These are phyloP conservation scores for Neodontobutis hainanensis DNA, from an alignment of 2,113 vertebrate species.

Conservation along the genomic window DNA sequence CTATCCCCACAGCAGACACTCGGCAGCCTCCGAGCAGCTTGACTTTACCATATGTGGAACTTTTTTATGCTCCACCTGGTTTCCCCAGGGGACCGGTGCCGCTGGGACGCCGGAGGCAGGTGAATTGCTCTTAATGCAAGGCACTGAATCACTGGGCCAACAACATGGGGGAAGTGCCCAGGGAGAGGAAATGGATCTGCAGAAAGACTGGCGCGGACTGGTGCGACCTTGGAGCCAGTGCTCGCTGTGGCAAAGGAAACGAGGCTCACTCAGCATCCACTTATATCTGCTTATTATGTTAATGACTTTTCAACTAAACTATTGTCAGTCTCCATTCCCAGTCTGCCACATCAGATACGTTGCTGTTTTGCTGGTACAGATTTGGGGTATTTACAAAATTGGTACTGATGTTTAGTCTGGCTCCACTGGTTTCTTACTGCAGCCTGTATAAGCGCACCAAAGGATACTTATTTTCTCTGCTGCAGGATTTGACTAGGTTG, in stretches of 20 bases:
- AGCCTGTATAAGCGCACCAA: neutral
- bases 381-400: too few relatives aligned
- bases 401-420: neutral
- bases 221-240: conserved; percentile 92
- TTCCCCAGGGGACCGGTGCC: conserved; percentile 90
- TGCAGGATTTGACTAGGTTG: neutral
- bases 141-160: conserved; percentile 99
- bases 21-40: conserved; percentile 98
- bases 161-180: conserved; percentile 94
- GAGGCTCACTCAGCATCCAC: conserved; percentile 55
- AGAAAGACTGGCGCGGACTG: conserved; percentile 92
- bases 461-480: too few relatives aligned
- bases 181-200: conserved; percentile 97
- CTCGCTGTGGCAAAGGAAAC: conserved; percentile 83
- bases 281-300: neutral
- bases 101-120: conserved; percentile 97
- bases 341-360: neutral
- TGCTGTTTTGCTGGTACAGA: too few relatives aligned
- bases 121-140: conserved; percentile 99
- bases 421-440: too few relatives aligned
- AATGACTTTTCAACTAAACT: neutral
- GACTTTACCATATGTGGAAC: conserved; percentile 99
- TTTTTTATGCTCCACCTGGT: conserved; percentile 96
- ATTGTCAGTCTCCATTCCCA: neutral
- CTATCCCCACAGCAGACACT: conserved; percentile 98